Evolutionary conservation across 2,113 vertebrate genomes (phyloP).

Genomic region (Equus quagga): DNA sequence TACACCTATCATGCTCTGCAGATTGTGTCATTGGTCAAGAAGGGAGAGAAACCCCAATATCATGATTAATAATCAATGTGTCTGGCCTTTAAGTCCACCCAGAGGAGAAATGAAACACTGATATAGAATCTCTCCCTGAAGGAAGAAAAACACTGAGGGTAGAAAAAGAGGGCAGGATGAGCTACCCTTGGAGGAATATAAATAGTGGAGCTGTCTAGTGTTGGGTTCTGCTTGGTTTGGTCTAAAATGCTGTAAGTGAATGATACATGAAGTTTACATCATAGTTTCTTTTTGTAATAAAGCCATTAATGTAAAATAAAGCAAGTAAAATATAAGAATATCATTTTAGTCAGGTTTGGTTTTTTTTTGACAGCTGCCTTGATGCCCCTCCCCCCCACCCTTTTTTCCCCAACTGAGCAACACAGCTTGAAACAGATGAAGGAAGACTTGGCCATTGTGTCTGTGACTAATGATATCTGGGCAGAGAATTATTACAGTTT

Average conservation of each 20-base stretch:
- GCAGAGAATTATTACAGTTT: conserved; percentile 69
- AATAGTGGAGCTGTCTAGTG: conserved; percentile 66
- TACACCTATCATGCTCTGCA: conserved; percentile 84
- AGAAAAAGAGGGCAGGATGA: conserved; percentile 66
- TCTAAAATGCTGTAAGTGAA: conserved; percentile 73
- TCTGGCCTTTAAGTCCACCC: conserved; percentile 86
- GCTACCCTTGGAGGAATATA: conserved; percentile 69
- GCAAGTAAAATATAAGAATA: conserved; percentile 74
- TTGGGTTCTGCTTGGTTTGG: conserved; percentile 65
- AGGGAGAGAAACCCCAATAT: conserved; percentile 83
- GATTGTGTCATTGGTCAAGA: conserved; percentile 87
- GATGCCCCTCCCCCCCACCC: neutral
- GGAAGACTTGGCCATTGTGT: conserved; percentile 36
- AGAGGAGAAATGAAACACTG: conserved; percentile 85
- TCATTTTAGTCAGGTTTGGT: neutral
- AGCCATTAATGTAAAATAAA: conserved; percentile 76
- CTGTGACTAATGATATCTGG: conserved; percentile 63
- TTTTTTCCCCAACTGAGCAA: neutral
- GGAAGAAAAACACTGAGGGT: conserved; percentile 80
- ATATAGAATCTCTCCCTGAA: conserved; percentile 83
- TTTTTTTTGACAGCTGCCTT: conserved; percentile 18
- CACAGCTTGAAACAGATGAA: conserved; percentile 58
- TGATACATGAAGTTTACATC: conserved; percentile 75
- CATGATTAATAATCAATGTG: conserved; percentile 91
- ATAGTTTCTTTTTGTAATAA: conserved; percentile 75